Conservation (phyloP, 2,797 vertebrate species). For the Notolepis coatsorum region DNA sequence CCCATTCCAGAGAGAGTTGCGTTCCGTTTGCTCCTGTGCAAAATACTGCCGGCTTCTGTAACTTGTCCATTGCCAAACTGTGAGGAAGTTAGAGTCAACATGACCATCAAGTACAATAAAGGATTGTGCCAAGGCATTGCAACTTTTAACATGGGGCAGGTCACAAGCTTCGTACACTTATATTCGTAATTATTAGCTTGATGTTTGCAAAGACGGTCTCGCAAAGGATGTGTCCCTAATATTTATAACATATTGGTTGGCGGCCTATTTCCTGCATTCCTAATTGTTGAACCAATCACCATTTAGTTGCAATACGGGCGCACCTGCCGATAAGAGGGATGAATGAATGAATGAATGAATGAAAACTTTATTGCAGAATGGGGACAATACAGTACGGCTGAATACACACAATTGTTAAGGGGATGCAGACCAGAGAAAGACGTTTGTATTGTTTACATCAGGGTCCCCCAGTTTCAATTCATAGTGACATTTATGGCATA, state of each 20-base stretch:
- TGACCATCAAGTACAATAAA: neutral
- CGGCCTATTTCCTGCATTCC: neutral
- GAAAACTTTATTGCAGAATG: no score
- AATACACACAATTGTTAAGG: neutral
- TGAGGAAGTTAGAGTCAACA: neutral
- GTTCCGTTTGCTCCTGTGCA: neutral
- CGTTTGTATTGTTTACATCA: no score
- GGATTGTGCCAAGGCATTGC: constrained; percentile 12
- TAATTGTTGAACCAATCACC: neutral
- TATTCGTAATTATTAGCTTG: neutral
- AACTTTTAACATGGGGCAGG: neutral
- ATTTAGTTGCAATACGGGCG: neutral
- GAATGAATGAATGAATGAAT: no score
- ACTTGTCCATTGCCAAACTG: constrained; percentile 8
- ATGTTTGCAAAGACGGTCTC: neutral
- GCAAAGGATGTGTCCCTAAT: no score
- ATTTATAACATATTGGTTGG: no score
- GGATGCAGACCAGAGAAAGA: neutral
- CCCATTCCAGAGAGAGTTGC: neutral
- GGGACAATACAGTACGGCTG: no score
- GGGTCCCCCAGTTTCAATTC: no score
- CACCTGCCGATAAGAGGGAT: neutral
- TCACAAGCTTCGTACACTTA: neutral
- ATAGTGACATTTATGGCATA: no score
- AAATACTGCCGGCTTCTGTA: neutral